Evolutionary conservation across 2,797 vertebrate genomes (phyloP), one percentile per base, ranked within the genome.

Genomic region (Adelosebastes latens): DNA sequence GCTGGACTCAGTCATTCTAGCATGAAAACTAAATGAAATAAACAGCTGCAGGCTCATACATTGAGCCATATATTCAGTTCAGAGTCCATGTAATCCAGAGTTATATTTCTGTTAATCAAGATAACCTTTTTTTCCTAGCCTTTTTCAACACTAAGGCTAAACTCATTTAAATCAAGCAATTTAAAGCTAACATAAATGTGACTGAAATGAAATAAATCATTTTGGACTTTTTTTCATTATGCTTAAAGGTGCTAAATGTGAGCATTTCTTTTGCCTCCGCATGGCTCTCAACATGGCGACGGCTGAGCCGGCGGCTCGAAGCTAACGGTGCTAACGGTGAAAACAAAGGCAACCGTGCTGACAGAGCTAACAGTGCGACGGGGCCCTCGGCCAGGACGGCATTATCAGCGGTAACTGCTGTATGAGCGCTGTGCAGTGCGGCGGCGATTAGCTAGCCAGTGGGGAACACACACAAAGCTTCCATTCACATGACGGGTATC

Each of bases 41-140:
- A 83, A 82, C 62, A 85, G 64, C 86, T 75, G 72, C 49, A 53
- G 80, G 79, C 65, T 67, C 36, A 59, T 18, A 79, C 49, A 20
- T 24, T 53, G 22, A 84, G 71, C 61, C 72, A 60, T 59, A 42
- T 71, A 62, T 82, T 75, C 49, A 65, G 24, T 60, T 72, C n/a
- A 31, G 25, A 52, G 18, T 1, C 2, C 71, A 63, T 70, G 9
- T 67, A 58, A 79, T 64, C 49, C 2, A 1, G 2, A 4, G 8
- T 53, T 72, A 29, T n/a, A 42, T 20, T 67, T 13, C 16, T 46
- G 55, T 75, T 72, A 56, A 62, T 83, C 20, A 65, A 80, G 4
- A 72, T 72, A 27, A 68, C 9, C 20, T 36, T 52, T 24, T 22
- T 58, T 42, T 11, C 52, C 27, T n/a, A 52, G 20, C 18, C 25